Evolutionary conservation across 2,888 invertebrate genomes (phyloP).

Genomic region (Melitaea athalia): DNA sequence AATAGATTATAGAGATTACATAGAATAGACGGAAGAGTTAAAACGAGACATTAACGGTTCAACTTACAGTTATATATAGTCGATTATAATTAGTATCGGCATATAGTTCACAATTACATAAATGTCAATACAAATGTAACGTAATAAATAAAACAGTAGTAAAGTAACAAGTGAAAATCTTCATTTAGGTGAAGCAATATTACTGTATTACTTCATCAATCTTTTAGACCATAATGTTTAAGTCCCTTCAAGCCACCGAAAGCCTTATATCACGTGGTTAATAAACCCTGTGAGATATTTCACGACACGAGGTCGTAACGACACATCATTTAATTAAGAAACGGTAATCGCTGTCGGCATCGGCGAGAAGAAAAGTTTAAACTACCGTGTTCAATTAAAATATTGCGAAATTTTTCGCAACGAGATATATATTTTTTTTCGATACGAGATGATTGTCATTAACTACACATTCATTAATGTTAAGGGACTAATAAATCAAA

Average conservation of each 20-base stretch:
- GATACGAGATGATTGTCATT: conserved; percentile 11
- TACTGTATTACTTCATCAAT: conserved; percentile 34
- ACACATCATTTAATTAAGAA: conserved; percentile 27
- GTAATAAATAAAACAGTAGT: conserved; percentile 11
- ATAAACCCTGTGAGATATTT: conserved; percentile 12
- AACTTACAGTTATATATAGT: too few species aligned
- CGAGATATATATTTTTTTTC: conserved; percentile 2
- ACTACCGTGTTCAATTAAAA: conserved; percentile 31
- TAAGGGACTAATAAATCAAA: neutral
- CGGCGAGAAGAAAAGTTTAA: conserved; percentile 24
- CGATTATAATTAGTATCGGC: too few species aligned
- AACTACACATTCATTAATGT: conserved; percentile 8
- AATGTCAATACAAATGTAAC: conserved; percentile 22
- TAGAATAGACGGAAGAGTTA: too few species aligned
- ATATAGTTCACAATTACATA: conserved; percentile 4
- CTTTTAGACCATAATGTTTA: conserved; percentile 11
- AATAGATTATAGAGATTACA: too few species aligned
- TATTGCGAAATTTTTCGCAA: conserved; percentile 19
- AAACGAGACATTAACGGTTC: too few species aligned
- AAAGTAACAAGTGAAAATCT: conserved; percentile 26
- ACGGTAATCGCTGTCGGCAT: conserved; percentile 30
- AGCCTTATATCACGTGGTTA: conserved; percentile 8
- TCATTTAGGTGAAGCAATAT: conserved; percentile 23
- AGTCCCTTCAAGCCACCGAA: neutral
- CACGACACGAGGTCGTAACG: conserved; percentile 3